These are phyloP conservation scores for Macquaria australasica DNA, from an alignment of 2,113 vertebrate genomes.

Conservation along the genomic window DNA sequence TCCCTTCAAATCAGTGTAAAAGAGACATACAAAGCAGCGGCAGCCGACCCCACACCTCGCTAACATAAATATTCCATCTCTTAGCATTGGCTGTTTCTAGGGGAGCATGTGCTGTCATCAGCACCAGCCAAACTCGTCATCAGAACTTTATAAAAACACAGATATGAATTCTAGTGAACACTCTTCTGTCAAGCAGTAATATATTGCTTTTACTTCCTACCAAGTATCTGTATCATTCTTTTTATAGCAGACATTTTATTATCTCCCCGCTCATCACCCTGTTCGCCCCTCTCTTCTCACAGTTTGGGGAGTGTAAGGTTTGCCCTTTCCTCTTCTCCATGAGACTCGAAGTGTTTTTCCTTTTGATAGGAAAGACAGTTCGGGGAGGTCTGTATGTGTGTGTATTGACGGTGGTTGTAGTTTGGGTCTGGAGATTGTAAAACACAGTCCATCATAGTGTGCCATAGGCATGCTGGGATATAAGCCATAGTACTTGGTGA, in stretches of 20 bases:
- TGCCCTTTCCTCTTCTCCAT: slow-evolving; percentile 28
- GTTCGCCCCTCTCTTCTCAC: slow-evolving; percentile 15
- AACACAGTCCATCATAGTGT: neutral
- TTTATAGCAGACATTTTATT: slow-evolving; percentile 32
- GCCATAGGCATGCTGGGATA: slow-evolving; percentile 13
- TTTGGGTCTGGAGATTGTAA: slow-evolving; percentile 1
- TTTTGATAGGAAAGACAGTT: slow-evolving; percentile 47
- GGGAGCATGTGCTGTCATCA: slow-evolving; percentile 32
- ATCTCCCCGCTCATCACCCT: neutral
- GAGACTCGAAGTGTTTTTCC: slow-evolving; percentile 44
- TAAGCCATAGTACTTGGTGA: neutral
- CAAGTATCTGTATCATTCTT: slow-evolving; percentile 36
- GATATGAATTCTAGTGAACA: slow-evolving; percentile 36
- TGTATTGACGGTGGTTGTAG: neutral
- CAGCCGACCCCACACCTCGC: slow-evolving; percentile 36
- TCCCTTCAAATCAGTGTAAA: slow-evolving; percentile 45
- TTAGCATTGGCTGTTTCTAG: slow-evolving; percentile 24
- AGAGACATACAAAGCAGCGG: slow-evolving; percentile 35
- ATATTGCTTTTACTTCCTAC: slow-evolving; percentile 36
- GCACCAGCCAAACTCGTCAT: slow-evolving; percentile 29
- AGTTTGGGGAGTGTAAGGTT: slow-evolving; percentile 3
- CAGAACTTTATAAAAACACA: slow-evolving; percentile 47
- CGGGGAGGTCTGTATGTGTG: slow-evolving; percentile 8
- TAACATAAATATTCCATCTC: slow-evolving; percentile 45
- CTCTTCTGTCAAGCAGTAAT: slow-evolving; percentile 35